Evolutionary conservation across 1,140 invertebrate species (phyloP).

Genomic region (Ditylenchus dipsaci): DNA sequence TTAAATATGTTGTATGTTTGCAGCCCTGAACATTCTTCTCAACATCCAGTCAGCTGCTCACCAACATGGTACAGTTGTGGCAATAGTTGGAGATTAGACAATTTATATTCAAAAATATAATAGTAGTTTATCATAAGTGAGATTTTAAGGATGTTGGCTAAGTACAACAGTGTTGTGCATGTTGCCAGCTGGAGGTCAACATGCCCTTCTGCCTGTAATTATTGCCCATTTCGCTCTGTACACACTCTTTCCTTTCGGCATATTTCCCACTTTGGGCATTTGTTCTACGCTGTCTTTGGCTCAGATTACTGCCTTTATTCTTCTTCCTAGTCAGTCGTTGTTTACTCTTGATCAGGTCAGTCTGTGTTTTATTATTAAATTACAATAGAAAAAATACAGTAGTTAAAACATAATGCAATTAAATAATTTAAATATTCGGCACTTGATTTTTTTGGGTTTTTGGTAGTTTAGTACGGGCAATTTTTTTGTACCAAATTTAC

Average conservation of each 20-base stretch:
- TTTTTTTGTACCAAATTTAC: too few species aligned
- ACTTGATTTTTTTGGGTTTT: too few species aligned
- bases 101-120: too few species aligned
- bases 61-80: constrained; percentile 1
- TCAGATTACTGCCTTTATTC: constrained; percentile 10
- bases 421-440: too few species aligned
- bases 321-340: background rate
- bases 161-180: background rate
- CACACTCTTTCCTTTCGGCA: background rate
- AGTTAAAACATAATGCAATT: too few species aligned
- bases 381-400: too few species aligned
- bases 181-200: constrained; percentile 1
- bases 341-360: background rate
- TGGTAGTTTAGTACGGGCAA: too few species aligned
- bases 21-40: background rate
- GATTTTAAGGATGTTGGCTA: background rate
- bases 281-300: background rate
- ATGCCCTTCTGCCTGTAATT: constrained; percentile 1
- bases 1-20: background rate
- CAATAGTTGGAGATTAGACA: background rate
- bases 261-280: constrained; percentile 2
- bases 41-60: constrained; percentile 4
- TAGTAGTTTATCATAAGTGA: too few species aligned
- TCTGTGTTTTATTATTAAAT: background rate
- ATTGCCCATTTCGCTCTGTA: background rate